phyloP scores from a whole-genome alignment of 2,888 invertebrate species.

The Thera britannica region DNA sequence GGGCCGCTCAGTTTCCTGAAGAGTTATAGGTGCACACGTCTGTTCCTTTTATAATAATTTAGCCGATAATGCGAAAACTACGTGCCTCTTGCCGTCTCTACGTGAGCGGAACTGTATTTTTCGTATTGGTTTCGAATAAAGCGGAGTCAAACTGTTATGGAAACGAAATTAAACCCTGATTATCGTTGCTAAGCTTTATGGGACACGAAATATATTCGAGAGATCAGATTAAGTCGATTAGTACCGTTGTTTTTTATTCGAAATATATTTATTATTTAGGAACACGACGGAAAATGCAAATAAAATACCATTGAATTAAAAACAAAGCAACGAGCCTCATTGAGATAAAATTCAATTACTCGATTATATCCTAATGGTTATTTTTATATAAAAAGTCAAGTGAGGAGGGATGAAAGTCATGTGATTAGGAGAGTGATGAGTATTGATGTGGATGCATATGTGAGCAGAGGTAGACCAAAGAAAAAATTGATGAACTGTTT shows the following conservation, averaged over 20 bases:
- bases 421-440: too few relatives aligned
- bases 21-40: slow-evolving; percentile 67
- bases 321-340: too few relatives aligned
- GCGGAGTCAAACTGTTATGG: slow-evolving; percentile 68
- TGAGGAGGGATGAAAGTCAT: too few relatives aligned
- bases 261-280: too few relatives aligned
- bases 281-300: too few relatives aligned
- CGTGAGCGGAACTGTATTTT: slow-evolving; percentile 71
- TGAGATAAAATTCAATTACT: too few relatives aligned
- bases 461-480: too few relatives aligned
- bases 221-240: not conserved
- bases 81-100: slow-evolving; percentile 74
- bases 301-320: too few relatives aligned
- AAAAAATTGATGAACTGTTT: too few relatives aligned
- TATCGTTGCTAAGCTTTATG: slow-evolving; percentile 7
- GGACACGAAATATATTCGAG: not conserved
- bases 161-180: slow-evolving; percentile 14
- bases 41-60: slow-evolving; percentile 81
- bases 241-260: not conserved
- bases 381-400: too few relatives aligned
- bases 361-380: too few relatives aligned
- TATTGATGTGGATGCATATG: too few relatives aligned
- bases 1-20: slow-evolving; percentile 55
- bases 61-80: slow-evolving; percentile 82
- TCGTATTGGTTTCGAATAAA: slow-evolving; percentile 74